A percentile compares a stretch with the other conserved stretches of the same genome.
These are phyloP conservation scores for Battus philenor DNA, from an alignment of 1,140 invertebrate genomes.

Conservation along the genomic window DNA sequence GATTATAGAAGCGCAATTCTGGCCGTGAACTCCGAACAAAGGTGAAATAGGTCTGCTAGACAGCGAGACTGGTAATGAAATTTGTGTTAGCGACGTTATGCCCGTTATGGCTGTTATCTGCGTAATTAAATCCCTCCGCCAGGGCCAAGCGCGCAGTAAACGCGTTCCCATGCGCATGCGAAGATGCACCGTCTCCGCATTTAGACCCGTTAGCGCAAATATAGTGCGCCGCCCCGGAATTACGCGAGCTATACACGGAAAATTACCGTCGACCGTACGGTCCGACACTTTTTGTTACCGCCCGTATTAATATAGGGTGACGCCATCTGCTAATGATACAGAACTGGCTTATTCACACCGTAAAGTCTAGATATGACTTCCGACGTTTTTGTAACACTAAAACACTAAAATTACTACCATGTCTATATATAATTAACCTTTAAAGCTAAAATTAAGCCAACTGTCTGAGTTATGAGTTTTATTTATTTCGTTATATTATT, in stretches of 20 bases:
- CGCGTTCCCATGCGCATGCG: constrained; percentile 55
- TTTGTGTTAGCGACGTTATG: constrained; percentile 27
- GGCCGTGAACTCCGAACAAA: constrained; percentile 50
- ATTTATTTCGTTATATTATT: no score
- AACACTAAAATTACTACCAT: no score
- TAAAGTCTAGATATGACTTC: no score
- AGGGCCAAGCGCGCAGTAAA: constrained; percentile 35
- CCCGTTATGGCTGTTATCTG: constrained; percentile 35
- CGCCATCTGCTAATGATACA: constrained; percentile 46
- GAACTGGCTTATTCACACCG: no score
- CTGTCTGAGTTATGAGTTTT: no score
- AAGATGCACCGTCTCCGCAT: constrained; percentile 41
- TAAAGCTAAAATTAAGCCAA: no score
- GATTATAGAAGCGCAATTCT: constrained; percentile 34
- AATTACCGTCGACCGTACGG: constrained; percentile 55
- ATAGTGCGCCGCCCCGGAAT: constrained; percentile 54
- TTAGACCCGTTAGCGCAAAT: constrained; percentile 63
- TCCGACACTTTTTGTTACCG: constrained; percentile 45
- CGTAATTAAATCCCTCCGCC: constrained; percentile 52
- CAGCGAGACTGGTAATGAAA: constrained; percentile 32
- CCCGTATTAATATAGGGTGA: constrained; percentile 35
- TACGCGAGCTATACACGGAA: constrained; percentile 57
- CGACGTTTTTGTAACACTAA: no score
- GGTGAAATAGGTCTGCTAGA: constrained; percentile 32
- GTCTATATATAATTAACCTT: no score